Percentiles rank a stretch among this genome's conserved stretches.
phyloP scores from a whole-genome alignment of 2,113 vertebrate genomes.

The Daboia siamensis region DNA sequence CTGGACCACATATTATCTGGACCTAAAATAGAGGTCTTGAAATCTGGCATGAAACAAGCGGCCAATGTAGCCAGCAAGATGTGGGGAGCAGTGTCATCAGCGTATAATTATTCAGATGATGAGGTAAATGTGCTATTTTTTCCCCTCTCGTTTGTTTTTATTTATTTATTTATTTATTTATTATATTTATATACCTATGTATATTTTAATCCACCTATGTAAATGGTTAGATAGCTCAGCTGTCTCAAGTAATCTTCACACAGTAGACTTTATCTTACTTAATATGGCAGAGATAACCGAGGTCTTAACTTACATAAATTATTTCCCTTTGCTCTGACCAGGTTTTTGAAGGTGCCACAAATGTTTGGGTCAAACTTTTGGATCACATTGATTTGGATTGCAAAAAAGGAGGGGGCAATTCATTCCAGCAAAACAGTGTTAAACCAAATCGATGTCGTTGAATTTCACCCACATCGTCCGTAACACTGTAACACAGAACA shows the following conservation, averaged over 20 bases:
- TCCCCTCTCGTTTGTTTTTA: neutral
- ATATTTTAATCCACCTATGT: neutral
- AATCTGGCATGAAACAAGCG: conserved; percentile 93
- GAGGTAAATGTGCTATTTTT: conserved; percentile 71
- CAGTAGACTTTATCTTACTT: neutral
- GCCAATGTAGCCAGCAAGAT: conserved; percentile 92
- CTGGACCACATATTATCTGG: conserved; percentile 89
- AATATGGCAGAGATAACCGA: neutral
- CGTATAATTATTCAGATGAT: conserved; percentile 89
- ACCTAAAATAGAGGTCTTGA: conserved; percentile 93
- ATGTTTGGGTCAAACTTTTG: neutral
- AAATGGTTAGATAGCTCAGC: neutral
- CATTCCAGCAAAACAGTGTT: neutral
- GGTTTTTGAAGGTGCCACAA: neutral
- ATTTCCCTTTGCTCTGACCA: neutral
- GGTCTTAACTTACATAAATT: neutral
- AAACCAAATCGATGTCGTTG: neutral
- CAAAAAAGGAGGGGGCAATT: neutral
- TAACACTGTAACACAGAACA: neutral
- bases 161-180: too few relatives aligned
- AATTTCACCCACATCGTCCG: neutral
- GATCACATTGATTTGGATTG: neutral
- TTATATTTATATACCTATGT: too few relatives aligned
- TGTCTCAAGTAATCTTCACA: neutral
- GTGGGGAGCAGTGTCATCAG: conserved; percentile 89